Base-by-base conservation (phyloP, 2,113 vertebrate species). In the Carlito syrichta region DNA sequence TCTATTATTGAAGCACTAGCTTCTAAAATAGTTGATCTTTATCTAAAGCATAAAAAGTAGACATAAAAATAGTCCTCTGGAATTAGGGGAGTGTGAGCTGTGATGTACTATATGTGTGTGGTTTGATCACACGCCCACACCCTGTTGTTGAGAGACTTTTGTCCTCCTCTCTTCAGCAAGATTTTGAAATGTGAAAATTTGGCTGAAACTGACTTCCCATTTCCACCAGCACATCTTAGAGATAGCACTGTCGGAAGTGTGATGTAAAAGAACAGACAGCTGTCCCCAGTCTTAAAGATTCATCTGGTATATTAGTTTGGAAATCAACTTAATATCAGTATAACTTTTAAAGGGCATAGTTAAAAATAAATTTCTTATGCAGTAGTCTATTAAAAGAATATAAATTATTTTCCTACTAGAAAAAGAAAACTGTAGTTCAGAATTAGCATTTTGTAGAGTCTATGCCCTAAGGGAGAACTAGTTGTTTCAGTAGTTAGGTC, bases 261-360 rank as follows among this genome's bases (percentile, higher is more conserved):
- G 58, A 86, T 63, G n/a, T 73, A 35, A 96, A 40, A 14, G 91
- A 77, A 63, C 23, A 96, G 52, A 93, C 56, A 95, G 27, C 58
- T 94, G 62, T 91, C 85, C 50, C 20, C 19, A 85, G 32, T 48
- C 77, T 85, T 91, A 40, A 96, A 96, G 48, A 60, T 86, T 87
- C 82, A 66, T 89, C 68, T 92, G 93, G 50, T 68, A 43, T 89
- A 96, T 93, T 40, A 11, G 40, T 56, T 97, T 86, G 38, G 63
- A 32, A 96, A 62, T 48, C 32, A n/a, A 1, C 0, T 38, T 74
- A 87, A 90, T 50, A 71, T 27, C 77, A 95, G 96, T 48, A 45
- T 77, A 93, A 97, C 56, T 43, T 88, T 91, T 83, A 97, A 95
- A 79, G 6, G 87, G 23, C 66, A 84, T 25, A 96, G 71, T 78